These are phyloP conservation scores for Zaprionus taronus DNA, from an alignment of 1,140 invertebrate species.

Conservation along the genomic window DNA sequence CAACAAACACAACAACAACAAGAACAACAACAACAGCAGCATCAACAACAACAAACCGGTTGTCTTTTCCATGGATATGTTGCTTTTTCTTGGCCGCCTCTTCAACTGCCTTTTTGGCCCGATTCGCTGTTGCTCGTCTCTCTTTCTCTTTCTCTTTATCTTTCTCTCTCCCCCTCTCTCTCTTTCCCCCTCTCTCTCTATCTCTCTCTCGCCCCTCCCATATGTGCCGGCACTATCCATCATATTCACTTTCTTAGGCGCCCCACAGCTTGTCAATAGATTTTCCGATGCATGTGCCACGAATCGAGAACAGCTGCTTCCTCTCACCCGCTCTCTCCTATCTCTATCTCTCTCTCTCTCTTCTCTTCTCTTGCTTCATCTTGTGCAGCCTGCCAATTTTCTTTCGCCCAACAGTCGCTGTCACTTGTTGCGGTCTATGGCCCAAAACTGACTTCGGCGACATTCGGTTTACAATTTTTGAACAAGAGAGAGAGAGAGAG, in stretches of 20 bases:
- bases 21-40: slow-evolving; percentile 20
- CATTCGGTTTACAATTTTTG: neutral
- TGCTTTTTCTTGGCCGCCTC: slow-evolving; percentile 2
- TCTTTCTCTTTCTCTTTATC: no score
- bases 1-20: slow-evolving; percentile 28
- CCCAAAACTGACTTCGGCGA: neutral
- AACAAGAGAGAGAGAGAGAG: neutral
- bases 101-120: neutral
- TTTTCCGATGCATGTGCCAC: neutral
- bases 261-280: slow-evolving; percentile 29
- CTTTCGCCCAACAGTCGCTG: neutral
- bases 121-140: no score
- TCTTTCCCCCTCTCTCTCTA: neutral
- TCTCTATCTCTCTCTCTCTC: neutral
- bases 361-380: neutral
- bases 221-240: slow-evolving; percentile 34
- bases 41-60: slow-evolving; percentile 55
- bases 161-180: neutral
- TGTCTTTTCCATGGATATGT: slow-evolving; percentile 56
- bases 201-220: neutral
- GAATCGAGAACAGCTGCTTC: slow-evolving; percentile 3
- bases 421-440: slow-evolving; percentile 1
- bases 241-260: slow-evolving; percentile 43
- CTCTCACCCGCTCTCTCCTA: neutral
- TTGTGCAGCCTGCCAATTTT: slow-evolving; percentile 5